Evolutionary conservation across 2,888 invertebrate species (phyloP).

Genomic region (Drosophila stalkeri): DNA sequence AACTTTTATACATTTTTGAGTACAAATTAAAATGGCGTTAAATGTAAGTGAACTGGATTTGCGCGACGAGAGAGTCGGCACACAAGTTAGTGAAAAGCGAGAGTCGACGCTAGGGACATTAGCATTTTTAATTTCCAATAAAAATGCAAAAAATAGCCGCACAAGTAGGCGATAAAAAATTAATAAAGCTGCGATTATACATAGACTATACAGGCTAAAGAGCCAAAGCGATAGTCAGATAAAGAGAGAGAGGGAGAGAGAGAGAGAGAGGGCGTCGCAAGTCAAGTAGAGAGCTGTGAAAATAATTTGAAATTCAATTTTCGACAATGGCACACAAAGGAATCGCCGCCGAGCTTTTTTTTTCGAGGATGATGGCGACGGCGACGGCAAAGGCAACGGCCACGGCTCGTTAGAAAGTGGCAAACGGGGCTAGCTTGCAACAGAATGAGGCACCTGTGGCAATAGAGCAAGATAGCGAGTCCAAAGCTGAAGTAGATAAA

Average conservation of each 20-base stretch:
- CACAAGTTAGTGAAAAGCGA: conserved; percentile 47
- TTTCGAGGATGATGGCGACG: conserved; percentile 4
- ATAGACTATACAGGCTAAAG: conserved; percentile 38
- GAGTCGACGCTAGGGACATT: conserved; percentile 60
- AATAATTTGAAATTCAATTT: conserved; percentile 81
- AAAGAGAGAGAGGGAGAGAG: conserved; percentile 5
- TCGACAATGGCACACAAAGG: conserved; percentile 81
- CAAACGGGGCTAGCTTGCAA: conserved; percentile 35
- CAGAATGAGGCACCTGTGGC: conserved; percentile 52
- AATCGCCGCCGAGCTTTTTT: conserved; percentile 56
- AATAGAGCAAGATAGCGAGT: conserved; percentile 23
- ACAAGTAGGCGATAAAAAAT: conserved; percentile 80
- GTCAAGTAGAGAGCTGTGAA: conserved; percentile 71
- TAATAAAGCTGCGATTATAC: conserved; percentile 80
- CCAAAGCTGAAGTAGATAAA: conserved; percentile 13
- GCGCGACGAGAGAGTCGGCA: conserved; percentile 1
- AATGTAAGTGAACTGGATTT: conserved; percentile 39
- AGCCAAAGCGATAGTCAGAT: neutral
- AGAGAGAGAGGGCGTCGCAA: conserved; percentile 16
- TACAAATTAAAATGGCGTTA: conserved; percentile 75
- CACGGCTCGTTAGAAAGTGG: conserved; percentile 66
- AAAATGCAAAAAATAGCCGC: conserved; percentile 78
- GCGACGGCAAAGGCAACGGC: conserved; percentile 19
- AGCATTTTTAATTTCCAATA: conserved; percentile 81
- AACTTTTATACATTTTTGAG: conserved; percentile 65